Base-by-base conservation (phyloP, 2,888 invertebrate species). In the Plagodis dolabraria region DNA sequence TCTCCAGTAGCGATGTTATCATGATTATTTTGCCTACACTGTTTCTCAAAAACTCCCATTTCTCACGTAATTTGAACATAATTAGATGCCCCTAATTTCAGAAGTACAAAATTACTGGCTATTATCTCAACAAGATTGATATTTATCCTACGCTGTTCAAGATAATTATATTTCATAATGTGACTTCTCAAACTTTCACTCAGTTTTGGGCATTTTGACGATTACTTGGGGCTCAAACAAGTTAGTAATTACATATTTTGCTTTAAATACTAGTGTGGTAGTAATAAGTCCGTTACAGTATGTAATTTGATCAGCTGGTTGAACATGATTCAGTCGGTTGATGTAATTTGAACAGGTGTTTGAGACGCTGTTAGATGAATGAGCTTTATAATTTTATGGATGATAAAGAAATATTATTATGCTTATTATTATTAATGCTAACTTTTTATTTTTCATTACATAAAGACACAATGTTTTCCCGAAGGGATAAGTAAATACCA, bases 171-270 rank as follows among this genome's bases (percentile, higher is more conserved):
- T 61, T 57, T 57, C 52, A 46, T 73, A 53, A 72, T 71, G 47
- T 51, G 45, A n/a, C 49, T 68, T 73, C 70, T 59, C 63, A 64
- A 64, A 80, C 84, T 84, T 84, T 84, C 84, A 77, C 84, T 81
- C 74, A 64, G 59, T 67, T 72, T 76, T 66, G 70, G 74, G 68
- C 68, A 67, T 74, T 72, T 77, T 76, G 74, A 78, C 74, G 73
- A 72, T 61, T 54, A 59, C 62, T 49, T 11, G 71, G 11, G 71
- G 6, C 45, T 47, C 35, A 46, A 53, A 59, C 50, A 55, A 68
- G 55, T 43, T 42, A 22, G 55, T 40, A 47, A 52, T 55, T 52
- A 52, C 48, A 34, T 51, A 9, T 35, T 53, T 12, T 34, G 34
- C 8, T 35, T 50, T 50, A 47, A 38, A 57, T 33, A 33, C 6